Evolutionary conservation across 2,888 invertebrate genomes (phyloP), one percentile per base, ranked within the genome.

Genomic region (Apodemia mormo): DNA sequence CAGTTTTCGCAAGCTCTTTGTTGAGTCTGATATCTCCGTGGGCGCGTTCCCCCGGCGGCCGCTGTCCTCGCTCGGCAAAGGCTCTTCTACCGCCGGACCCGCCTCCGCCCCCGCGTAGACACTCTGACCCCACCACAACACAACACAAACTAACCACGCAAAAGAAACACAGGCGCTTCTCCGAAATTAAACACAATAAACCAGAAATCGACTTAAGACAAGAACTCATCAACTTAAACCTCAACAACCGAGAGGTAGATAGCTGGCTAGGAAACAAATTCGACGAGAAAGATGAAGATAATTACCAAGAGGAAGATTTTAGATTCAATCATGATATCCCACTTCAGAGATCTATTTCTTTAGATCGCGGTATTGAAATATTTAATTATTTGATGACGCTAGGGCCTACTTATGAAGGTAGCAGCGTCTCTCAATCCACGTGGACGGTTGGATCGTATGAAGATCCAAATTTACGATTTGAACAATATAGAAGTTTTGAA

Each of bases 1-100:
- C 93, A 97, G 97, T 95, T 97, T 97, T 95, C 96, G 97, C 88
- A 97, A 97, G 94, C 94, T 97, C 89, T 97, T 97, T 95, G 96
- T 96, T 88, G 97, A 97, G 89, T 94, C 95, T 90, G 95, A 95
- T 89, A 94, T 94, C 92, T 87, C 94, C 90, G 94, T 95, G 86
- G 94, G 96, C 81, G 95, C 95, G 84, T 96, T 97, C 94, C 96
- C 97, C 84, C 95, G 97, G 82, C 96, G 96, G 90, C 96, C 96
- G 92, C 94, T 96, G 84, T 96, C 97, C 82, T 95, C 96, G 83
- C 94, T 96, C 84, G 96, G 95, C 82, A 96, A 96, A 94, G 96
- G 96, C 95, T 95, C 97, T 84, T 84, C 94, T 81, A 84, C 87
- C 85, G 81, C 84, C 84, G 82, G 82, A 79, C 73, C 87, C 87